Evolutionary conservation across 2,113 vertebrate species (phyloP), one percentile per base, ranked within the genome.

Genomic region (Dipodomys ordii): DNA sequence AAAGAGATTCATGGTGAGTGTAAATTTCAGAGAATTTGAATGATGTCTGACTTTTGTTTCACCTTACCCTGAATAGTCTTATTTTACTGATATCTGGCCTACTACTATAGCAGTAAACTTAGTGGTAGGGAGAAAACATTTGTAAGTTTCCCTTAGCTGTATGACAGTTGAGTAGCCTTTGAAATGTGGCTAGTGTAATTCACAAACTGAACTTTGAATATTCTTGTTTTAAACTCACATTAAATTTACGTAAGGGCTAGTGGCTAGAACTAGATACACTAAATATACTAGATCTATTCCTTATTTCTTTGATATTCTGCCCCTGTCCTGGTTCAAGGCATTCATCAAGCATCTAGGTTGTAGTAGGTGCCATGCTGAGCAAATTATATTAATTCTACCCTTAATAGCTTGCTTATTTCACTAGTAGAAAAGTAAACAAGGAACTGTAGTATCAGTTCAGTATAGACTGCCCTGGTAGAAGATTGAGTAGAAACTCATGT

Each of bases 1-100:
- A 99, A 99, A 96, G 99, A 99, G 97, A 99, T 99, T 93, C 98
- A 99, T 2, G 99, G 99, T 99, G 97, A 85, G 98, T 53, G 83
- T 76, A 53, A 88, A 73, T 57, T 57, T 64, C 35, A 71, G 89
- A 91, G 35, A 23, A 69, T 71, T 93, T 87, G 27, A 93, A 92
- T 65, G 8, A 30, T 78, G n/a, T 88, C 64, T 86, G 11, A 32
- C 28, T 80, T 94, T 88, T 95, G 39, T 91, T 93, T 93, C 35
- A 87, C 0, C 69, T 86, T 35, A 9, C 8, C 53, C 39, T 49
- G 68, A 65, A 49, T 84, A 23, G 49, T 22, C 2, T 74, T 44
- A n/a, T 86, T 18, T 87, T 64, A 57, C 15, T 72, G 32, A 65
- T 81, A 35, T 83, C 71, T 94, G 35, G 27, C 88, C n/a, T 87